Conservation (phyloP, 2,113 vertebrate species). For the Ornithorhynchus anatinus region DNA sequence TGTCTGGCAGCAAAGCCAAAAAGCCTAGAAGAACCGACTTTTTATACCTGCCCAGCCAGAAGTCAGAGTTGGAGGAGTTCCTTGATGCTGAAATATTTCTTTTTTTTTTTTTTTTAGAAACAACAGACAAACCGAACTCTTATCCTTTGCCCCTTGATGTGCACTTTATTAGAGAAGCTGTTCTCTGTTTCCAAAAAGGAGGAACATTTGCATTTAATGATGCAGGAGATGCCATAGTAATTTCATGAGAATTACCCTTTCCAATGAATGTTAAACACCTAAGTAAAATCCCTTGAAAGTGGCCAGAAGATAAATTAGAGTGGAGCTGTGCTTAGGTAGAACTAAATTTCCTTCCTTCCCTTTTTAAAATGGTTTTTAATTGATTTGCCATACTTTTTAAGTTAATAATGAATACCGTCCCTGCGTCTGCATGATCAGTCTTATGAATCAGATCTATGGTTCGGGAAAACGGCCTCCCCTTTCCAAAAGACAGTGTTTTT, state of each 20-base stretch:
- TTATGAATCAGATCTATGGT: conserved; percentile 65
- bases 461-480: conserved; percentile 55
- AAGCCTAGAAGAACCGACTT: conserved; percentile 62
- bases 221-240: conserved; percentile 64
- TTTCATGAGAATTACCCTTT: conserved; percentile 73
- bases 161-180: conserved; percentile 62
- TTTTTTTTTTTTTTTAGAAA: conserved; percentile 59
- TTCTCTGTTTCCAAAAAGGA: conserved; percentile 61
- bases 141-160: conserved; percentile 54
- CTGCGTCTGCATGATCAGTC: conserved; percentile 61
- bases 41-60: conserved; percentile 58
- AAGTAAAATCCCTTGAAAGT: conserved; percentile 67
- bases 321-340: conserved; percentile 53
- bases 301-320: conserved; percentile 71
- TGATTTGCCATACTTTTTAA: conserved; percentile 72
- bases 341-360: conserved; percentile 70
- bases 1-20: conserved; percentile 48
- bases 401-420: conserved; percentile 70
- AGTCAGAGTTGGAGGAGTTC: conserved; percentile 55
- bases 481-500: conserved; percentile 68
- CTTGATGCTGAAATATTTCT: conserved; percentile 33
- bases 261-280: conserved; percentile 71
- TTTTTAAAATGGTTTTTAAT: conserved; percentile 78
- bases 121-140: conserved; percentile 53
- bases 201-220: conserved; percentile 70